Evolutionary conservation across 2,888 invertebrate species (phyloP).

Genomic region (Bunonema sp.): DNA sequence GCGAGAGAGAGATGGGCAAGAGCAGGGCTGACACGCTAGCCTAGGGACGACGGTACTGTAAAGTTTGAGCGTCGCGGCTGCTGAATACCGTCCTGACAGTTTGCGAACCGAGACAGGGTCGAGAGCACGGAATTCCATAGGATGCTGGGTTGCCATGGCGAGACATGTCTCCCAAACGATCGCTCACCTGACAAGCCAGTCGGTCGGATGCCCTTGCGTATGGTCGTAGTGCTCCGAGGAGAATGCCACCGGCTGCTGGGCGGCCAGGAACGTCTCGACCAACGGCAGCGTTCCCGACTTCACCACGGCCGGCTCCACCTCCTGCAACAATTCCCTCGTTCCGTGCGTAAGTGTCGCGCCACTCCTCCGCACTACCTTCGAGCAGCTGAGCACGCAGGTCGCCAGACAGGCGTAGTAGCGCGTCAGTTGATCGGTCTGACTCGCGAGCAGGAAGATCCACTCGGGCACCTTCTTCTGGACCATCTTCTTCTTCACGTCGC

Average conservation of each 20-base stretch:
- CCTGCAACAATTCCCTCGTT: slow-evolving; percentile 49
- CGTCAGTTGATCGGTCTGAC: slow-evolving; percentile 69
- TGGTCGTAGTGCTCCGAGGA: slow-evolving; percentile 53
- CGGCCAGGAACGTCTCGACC: slow-evolving; percentile 85
- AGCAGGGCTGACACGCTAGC: no score
- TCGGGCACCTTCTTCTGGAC: slow-evolving; percentile 48
- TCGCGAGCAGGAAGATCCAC: slow-evolving; percentile 92
- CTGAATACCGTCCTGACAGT: no score
- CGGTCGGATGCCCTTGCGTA: slow-evolving; percentile 51
- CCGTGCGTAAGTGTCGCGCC: neutral
- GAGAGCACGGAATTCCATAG: no score
- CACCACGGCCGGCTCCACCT: slow-evolving; percentile 85
- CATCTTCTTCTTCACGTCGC: slow-evolving; percentile 49
- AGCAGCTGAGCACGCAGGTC: slow-evolving; percentile 58
- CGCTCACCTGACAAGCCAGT: slow-evolving; percentile 32
- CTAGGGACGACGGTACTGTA: no score
- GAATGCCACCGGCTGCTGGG: slow-evolving; percentile 84
- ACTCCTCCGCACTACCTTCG: slow-evolving; percentile 12
- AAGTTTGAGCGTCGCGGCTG: no score
- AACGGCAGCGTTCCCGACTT: slow-evolving; percentile 88
- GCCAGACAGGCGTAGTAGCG: slow-evolving; percentile 96
- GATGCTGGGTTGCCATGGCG: neutral
- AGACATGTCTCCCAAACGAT: no score
- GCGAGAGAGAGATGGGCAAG: no score
- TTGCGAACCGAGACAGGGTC: no score